These are phyloP conservation scores for Camponotus fellah DNA, from an alignment of 2,888 invertebrate species.

Conservation along the genomic window DNA sequence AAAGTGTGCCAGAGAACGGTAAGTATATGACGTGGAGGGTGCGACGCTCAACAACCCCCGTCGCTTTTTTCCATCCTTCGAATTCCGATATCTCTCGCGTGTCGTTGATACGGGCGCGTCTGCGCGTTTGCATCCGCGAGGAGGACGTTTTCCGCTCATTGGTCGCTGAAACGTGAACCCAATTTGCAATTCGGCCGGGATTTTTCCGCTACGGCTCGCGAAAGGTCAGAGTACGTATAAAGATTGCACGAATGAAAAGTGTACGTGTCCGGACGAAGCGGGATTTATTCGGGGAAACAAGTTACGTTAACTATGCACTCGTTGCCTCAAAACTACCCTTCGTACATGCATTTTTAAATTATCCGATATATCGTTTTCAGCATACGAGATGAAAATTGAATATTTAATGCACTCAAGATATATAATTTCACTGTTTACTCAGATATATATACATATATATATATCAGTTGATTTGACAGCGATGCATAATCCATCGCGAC, in stretches of 20 bases:
- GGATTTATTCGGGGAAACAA: slow-evolving; percentile 16
- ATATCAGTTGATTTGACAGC: slow-evolving; percentile 14
- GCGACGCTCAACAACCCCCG: background rate
- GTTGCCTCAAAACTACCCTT: background rate
- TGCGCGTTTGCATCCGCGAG: slow-evolving; percentile 6
- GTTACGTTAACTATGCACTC: background rate
- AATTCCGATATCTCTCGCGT: slow-evolving; percentile 35
- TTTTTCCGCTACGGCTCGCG: slow-evolving; percentile 24
- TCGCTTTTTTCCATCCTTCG: slow-evolving; percentile 17
- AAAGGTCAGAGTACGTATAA: slow-evolving; percentile 31
- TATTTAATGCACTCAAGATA: background rate
- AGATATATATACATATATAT: background rate
- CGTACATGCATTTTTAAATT: background rate
- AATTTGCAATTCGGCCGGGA: slow-evolving; percentile 36
- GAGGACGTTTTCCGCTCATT: slow-evolving; percentile 38
- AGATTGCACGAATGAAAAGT: slow-evolving; percentile 30
- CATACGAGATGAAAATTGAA: slow-evolving; percentile 8
- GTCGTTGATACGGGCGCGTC: background rate
- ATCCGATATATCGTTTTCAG: background rate
- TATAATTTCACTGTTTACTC: background rate
- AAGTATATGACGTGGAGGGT: slow-evolving; percentile 7
- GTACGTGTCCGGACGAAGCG: slow-evolving; percentile 5
- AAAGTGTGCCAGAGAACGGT: background rate
- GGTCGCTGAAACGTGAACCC: slow-evolving; percentile 46
- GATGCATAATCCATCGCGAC: slow-evolving; percentile 6